These are phyloP conservation scores for Sepioteuthis lessoniana DNA, from an alignment of 2,888 invertebrate species.

Conservation along the genomic window DNA sequence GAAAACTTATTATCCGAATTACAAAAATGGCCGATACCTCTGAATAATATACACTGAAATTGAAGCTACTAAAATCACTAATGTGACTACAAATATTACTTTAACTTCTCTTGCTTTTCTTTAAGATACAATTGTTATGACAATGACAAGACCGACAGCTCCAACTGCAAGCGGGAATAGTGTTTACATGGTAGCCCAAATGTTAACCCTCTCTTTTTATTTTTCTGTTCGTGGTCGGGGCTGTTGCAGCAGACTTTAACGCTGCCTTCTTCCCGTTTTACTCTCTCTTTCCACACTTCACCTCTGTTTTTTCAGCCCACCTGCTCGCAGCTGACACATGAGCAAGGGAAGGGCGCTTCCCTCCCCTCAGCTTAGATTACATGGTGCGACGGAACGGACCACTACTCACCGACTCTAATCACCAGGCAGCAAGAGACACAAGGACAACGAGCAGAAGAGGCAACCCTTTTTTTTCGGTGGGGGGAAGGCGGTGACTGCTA, in stretches of 20 bases:
- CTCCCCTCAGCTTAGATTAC: constrained; percentile 18
- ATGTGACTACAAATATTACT: background rate
- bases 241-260: background rate
- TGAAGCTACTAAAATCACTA: background rate
- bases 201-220: background rate
- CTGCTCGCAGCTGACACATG: constrained; percentile 8
- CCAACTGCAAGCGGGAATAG: background rate
- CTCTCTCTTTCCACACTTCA: background rate
- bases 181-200: too few relatives aligned
- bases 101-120: background rate
- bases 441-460: background rate
- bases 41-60: background rate
- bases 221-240: constrained; percentile 6
- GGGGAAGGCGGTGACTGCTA: background rate
- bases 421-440: background rate
- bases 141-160: background rate
- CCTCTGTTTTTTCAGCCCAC: background rate
- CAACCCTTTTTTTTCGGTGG: background rate
- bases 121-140: background rate
- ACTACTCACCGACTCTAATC: background rate
- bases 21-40: background rate
- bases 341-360: background rate
- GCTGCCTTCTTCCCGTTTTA: background rate
- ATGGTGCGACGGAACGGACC: constrained; percentile 1
- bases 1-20: too few relatives aligned